Evolutionary conservation across 1,140 invertebrate genomes (phyloP), one percentile per base, ranked within the genome.

Genomic region (Lordiphosa collinella): DNA sequence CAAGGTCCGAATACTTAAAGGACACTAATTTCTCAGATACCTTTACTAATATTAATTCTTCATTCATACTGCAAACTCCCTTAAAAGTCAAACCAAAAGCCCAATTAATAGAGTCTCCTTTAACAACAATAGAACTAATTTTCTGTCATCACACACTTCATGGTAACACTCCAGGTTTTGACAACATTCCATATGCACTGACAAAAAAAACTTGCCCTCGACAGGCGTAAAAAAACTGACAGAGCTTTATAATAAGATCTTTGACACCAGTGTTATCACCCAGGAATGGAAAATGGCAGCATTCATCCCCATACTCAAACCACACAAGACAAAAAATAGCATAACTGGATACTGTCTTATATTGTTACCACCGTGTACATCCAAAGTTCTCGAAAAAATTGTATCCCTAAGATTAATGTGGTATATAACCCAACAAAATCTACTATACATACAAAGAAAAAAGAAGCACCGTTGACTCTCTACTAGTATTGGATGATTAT

Each of bases 241-340:
- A 14, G 16, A 40, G 10, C 37, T 40, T 10, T 49, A 36, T 8
- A 49, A 49, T 29, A 49, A 6, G 35, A 49, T 49, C 10, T 25
- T 49, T 8, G 46, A 49, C 4, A 36, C 13, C 10, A 49, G 12
- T 25, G 3, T 22, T 9, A 49, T 49, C 12, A 13, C 13, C 32
- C 46, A 49, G 10, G 13, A 49, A 49, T 49, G 46, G 46, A 49
- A 49, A 49, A 49, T 49, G 12, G 31, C 46, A 12, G 35, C 46
- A 49, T 16, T 36, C 12, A 49, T 49, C 7, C 46, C 46, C 6
- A 49, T 49, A 8, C 34, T n/a, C 32, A 49, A 47, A 47, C 44
- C 25, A 7, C 18, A 47, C 11, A 47, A 49, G 31, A 31, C 46
- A 49, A 49, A 49, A 36, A 22, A 49, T 13, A 12, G 31, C 4